Evolutionary conservation across 2,888 invertebrate genomes (phyloP), one percentile per base, ranked within the genome.

Genomic region (Teinopalpus imperialis): DNA sequence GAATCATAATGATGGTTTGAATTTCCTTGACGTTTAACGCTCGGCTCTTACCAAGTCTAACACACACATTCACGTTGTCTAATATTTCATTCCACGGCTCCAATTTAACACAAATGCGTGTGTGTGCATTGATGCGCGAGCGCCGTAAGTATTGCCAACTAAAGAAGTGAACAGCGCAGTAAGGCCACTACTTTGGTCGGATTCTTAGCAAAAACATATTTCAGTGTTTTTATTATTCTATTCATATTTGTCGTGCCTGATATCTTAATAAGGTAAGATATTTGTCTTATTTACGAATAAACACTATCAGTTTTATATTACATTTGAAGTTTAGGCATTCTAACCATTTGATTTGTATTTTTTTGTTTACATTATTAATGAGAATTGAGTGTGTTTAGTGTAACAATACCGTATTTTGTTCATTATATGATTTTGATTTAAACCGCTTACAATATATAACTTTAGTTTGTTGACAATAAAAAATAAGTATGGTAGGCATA

Each of bases 61-160:
- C 39, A 5, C 39, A 39, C 29, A 39, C 39, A 40, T n/a, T 8
- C 3, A 12, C 7, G 10, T 1, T 10, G 12, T 16, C 2, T 13
- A 10, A 5, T 21, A 14, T 30, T 23, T 23, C n/a, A 44, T 29
- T 29, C 9, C 7, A 30, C 31, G 23, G 16, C 12, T 44, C 24
- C 23, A 20, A 24, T 37, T 36, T 10, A 37, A 44, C 12, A 31
- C 26, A 30, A 44, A 37, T 24, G 18, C 37, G 12, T 36, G 18
- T 8, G 6, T 21, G 29, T 29, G 21, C 7, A 18, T 36, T 9
- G 30, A 24, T 44, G 37, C 35, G 30, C 26, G 18, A 9, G 24
- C 23, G 37, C 37, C n/a, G n/a, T n/a, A n/a, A 29, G 39, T 7
- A 27, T n/a, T 26, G 12, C 13, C n/a, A 24, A 10, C 23, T 43